phyloP scores from a whole-genome alignment of 2,888 invertebrate genomes.

The Parelbella ahira region DNA sequence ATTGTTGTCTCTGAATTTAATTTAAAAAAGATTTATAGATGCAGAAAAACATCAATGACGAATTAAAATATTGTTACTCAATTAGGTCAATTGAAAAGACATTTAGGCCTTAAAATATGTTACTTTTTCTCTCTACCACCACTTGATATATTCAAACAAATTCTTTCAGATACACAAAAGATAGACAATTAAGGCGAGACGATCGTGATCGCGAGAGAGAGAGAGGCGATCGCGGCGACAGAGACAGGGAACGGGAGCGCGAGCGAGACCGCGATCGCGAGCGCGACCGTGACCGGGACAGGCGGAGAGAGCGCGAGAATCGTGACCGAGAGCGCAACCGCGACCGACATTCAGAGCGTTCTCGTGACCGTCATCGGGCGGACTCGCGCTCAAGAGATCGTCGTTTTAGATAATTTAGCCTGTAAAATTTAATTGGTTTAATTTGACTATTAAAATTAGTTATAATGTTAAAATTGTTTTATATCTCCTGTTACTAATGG shows the following conservation, averaged over 20 bases:
- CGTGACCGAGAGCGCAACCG: conserved; percentile 38
- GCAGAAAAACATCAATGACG: too few relatives aligned
- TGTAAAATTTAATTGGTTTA: conserved; percentile 37
- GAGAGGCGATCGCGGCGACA: conserved; percentile 40
- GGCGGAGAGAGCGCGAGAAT: conserved; percentile 31
- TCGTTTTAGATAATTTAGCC: conserved; percentile 61
- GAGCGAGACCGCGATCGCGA: conserved; percentile 46
- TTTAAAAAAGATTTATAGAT: too few relatives aligned
- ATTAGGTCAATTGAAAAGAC: too few relatives aligned
- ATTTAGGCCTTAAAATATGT: too few relatives aligned
- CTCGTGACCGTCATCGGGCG: conserved; percentile 50
- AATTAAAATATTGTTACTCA: too few relatives aligned
- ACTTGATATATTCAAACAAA: too few relatives aligned
- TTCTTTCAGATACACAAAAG: conserved; percentile 74
- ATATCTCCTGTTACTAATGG: not conserved
- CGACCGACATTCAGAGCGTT: conserved; percentile 43
- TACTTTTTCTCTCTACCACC: too few relatives aligned
- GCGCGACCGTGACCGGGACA: conserved; percentile 34
- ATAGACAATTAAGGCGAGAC: conserved; percentile 59
- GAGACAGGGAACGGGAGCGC: conserved; percentile 51
- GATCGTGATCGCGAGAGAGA: conserved; percentile 34
- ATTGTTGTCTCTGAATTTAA: too few relatives aligned
- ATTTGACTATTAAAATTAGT: conserved; percentile 49
- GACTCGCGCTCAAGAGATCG: conserved; percentile 64
- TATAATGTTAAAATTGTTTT: conserved; percentile 42